Percentiles rank a stretch among this genome's conserved stretches.
phyloP scores from a whole-genome alignment of 1,140 invertebrate species.

The Sinella curviseta region DNA sequence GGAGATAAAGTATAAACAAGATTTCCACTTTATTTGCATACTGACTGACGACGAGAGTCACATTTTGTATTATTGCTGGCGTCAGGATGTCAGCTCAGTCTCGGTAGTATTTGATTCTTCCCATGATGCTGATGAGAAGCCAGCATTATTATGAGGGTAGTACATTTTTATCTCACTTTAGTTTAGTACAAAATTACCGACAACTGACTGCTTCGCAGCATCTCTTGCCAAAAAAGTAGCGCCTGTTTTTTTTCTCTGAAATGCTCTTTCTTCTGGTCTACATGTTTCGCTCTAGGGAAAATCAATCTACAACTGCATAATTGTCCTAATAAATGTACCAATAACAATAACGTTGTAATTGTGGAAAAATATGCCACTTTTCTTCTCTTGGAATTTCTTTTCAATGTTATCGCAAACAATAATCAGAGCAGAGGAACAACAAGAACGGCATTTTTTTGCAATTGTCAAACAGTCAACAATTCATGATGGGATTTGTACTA shows the following conservation, averaged over 20 bases:
- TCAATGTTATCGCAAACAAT: too few relatives aligned
- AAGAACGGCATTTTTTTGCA: too few relatives aligned
- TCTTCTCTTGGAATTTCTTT: too few relatives aligned
- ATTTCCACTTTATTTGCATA: slow-evolving; percentile 12
- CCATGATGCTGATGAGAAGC: not conserved
- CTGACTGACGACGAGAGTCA: not conserved
- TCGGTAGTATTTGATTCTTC: not conserved
- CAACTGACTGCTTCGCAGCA: too few relatives aligned
- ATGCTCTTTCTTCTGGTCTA: too few relatives aligned
- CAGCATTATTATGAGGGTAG: not conserved
- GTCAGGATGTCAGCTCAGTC: not conserved
- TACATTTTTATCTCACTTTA: not conserved
- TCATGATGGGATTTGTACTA: too few relatives aligned
- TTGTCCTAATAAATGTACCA: not conserved
- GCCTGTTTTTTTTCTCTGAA: too few relatives aligned
- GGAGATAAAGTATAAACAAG: slow-evolving; percentile 10
- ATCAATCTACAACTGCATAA: not conserved
- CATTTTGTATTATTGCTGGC: slow-evolving; percentile 15
- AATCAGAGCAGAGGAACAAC: too few relatives aligned
- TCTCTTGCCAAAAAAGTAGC: too few relatives aligned
- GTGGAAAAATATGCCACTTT: too few relatives aligned
- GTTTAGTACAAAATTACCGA: too few relatives aligned
- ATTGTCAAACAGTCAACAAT: too few relatives aligned
- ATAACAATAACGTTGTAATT: not conserved
- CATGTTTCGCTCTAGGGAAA: not conserved